Percentiles rank a stretch among this genome's conserved stretches.
Conservation (phyloP, 2,113 vertebrate species). For the Tachuris rubrigastra region DNA sequence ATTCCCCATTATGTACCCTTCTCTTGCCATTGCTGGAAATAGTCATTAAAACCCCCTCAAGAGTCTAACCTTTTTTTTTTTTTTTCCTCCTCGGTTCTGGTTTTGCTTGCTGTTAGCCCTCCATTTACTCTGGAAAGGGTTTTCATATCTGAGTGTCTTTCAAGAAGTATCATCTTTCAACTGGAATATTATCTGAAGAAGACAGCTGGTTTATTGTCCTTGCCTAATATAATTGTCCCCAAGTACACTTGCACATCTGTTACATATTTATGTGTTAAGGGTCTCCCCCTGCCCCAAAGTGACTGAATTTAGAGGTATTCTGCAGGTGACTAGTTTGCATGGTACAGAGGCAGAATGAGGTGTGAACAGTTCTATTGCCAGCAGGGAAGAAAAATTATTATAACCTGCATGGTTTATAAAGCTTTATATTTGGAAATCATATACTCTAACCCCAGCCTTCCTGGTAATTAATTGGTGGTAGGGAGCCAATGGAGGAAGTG, state of each 20-base stretch:
- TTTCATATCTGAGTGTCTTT: neutral
- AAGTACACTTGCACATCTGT: neutral
- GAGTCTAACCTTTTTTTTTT: neutral
- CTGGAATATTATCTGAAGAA: conserved; percentile 4
- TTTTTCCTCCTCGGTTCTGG: neutral
- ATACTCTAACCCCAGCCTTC: neutral
- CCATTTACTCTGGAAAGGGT: neutral
- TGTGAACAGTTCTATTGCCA: conserved; percentile 8
- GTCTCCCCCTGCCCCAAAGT: neutral
- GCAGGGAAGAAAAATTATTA: conserved; percentile 1
- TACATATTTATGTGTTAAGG: neutral
- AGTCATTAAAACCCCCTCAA: neutral
- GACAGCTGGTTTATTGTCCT: neutral
- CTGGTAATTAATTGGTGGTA: conserved; percentile 7
- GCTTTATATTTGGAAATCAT: conserved; percentile 16
- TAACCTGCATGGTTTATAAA: neutral
- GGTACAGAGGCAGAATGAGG: neutral
- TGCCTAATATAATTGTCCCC: neutral
- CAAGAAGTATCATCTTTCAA: neutral
- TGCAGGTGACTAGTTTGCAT: neutral
- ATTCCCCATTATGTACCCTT: neutral
- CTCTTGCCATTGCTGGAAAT: neutral
- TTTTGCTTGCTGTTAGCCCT: neutral
- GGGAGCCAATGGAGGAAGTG: neutral
- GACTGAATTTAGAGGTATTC: neutral